Evolutionary conservation across 2,113 vertebrate species (phyloP), one percentile per base, ranked within the genome.

Genomic region (Erythrolamprus reginae): DNA sequence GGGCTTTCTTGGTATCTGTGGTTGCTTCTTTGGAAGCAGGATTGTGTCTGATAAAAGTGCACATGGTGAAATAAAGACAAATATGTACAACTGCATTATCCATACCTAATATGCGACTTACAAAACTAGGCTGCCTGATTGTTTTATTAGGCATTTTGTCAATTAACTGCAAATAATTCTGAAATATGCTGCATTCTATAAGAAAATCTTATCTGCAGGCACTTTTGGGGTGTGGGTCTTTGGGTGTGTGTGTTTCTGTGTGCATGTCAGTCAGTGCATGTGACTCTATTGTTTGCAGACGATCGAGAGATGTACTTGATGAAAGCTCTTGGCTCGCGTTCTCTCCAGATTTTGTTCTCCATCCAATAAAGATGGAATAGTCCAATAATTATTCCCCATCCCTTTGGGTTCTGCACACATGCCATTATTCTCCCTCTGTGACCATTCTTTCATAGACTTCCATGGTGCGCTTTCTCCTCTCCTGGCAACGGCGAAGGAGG

Each of bases 251-350:
- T 26, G 17, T 53, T 19, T 26, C 0, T 33, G 28, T 5, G 12
- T 13, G 4, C 12, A n/a, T 65, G 61, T 65, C 4, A 26, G 92
- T 94, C 91, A 89, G 84, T 84, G 94, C 92, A 47, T 87, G 48
- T n/a, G 84, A 52, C 5, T 93, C 94, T 93, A 91, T 93, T 93
- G 89, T 91, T 90, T 48, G 87, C 38, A 65, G 0, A 93, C 92
- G 92, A 94, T 85, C 92, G 91, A 53, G 48, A 53, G 42, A 92
- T 82, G 87, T 82, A 87, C 24, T 85, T 88, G 93, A 91, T 95
- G 95, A 95, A 96, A 95, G 90, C 88, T 89, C 38, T 0, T 87
- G 90, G 84, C 51, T 38, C 0, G 38, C 55, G 91, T 95, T 94
- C 89, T 93, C 91, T 93, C 89, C 91, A 42, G 61, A 90, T 83